Percentiles rank a stretch among this genome's conserved stretches.
Evolutionary conservation across 2,797 vertebrate genomes (phyloP).

Genomic region (Thalassophryne amazonica): DNA sequence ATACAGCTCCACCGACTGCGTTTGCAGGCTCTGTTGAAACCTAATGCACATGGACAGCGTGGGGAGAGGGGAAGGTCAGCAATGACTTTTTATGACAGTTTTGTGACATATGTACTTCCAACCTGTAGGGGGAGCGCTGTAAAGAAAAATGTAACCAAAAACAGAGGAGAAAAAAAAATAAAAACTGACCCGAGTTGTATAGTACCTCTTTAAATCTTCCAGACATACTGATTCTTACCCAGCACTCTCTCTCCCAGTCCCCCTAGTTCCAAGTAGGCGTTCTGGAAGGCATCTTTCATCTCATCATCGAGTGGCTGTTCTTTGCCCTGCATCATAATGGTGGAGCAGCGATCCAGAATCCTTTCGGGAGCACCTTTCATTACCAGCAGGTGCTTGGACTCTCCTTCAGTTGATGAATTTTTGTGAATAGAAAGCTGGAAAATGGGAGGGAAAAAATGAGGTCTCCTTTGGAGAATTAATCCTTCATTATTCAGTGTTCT

Average conservation of each 20-base stretch:
- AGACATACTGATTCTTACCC: no score
- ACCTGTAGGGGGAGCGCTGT: no score
- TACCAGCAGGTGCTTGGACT: slow-evolving; percentile 88
- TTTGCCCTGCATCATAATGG: slow-evolving; percentile 89
- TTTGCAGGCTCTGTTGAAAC: no score
- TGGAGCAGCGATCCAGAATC: slow-evolving; percentile 90
- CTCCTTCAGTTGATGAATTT: slow-evolving; percentile 69
- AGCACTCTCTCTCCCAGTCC: slow-evolving; percentile 89
- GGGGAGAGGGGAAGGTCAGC: no score
- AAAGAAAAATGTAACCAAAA: no score
- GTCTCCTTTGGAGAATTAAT: not conserved
- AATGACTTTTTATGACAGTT: no score
- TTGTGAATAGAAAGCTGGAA: slow-evolving; percentile 89
- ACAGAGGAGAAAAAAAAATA: no score
- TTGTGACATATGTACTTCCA: no score
- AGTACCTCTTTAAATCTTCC: no score
- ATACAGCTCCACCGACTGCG: no score
- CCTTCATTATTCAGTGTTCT: not conserved
- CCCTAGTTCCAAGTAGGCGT: slow-evolving; percentile 90
- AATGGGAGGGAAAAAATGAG: not conserved
- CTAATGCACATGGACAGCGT: no score
- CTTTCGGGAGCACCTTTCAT: slow-evolving; percentile 95
- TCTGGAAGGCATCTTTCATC: slow-evolving; percentile 91
- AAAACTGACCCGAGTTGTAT: no score
- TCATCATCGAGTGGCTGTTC: slow-evolving; percentile 89